Percentiles rank a stretch among this genome's conserved stretches.
Evolutionary conservation across 2,888 invertebrate species (phyloP).

Genomic region (Cantharis rufa): DNA sequence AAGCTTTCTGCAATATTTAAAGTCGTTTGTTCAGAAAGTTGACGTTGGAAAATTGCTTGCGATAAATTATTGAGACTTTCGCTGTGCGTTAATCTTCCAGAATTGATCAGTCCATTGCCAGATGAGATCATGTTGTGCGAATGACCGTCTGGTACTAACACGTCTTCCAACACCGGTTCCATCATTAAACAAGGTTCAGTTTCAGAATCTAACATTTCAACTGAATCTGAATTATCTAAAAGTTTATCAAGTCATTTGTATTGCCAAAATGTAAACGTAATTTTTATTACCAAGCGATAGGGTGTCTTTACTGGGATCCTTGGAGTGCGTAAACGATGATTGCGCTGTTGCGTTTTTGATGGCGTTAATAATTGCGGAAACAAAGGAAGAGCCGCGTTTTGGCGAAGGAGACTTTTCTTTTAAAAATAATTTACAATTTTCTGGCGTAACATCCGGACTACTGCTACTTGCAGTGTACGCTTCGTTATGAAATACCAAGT

Average conservation of each 20-base stretch:
- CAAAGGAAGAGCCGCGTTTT: slow-evolving; percentile 68
- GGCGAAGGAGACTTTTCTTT: slow-evolving; percentile 59
- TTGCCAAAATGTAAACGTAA: not conserved
- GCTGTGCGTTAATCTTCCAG: slow-evolving; percentile 49
- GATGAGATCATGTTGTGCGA: slow-evolving; percentile 71
- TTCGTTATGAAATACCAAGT: slow-evolving; percentile 79
- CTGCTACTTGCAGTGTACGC: slow-evolving; percentile 74
- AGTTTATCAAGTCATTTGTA: not conserved
- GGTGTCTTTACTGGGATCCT: slow-evolving; percentile 49
- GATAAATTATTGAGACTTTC: slow-evolving; percentile 80
- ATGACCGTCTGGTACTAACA: slow-evolving; percentile 66
- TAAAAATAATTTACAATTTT: slow-evolving; percentile 49
- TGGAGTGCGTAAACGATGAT: slow-evolving; percentile 41
- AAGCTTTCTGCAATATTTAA: slow-evolving; percentile 53
- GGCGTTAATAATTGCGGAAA: slow-evolving; percentile 74
- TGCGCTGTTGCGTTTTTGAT: slow-evolving; percentile 63
- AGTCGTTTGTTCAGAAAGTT: slow-evolving; percentile 52
- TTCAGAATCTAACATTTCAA: slow-evolving; percentile 79
- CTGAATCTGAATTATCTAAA: slow-evolving; percentile 71
- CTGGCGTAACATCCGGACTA: slow-evolving; percentile 70
- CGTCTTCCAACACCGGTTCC: slow-evolving; percentile 74
- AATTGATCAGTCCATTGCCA: slow-evolving; percentile 59
- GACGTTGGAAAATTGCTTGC: slow-evolving; percentile 75
- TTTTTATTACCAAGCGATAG: slow-evolving; percentile 43
- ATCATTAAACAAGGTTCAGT: slow-evolving; percentile 83